Percentiles rank a stretch among this genome's conserved stretches.
Evolutionary conservation across 2,888 invertebrate genomes (phyloP).

Genomic region (Eucriotettix oculatus): DNA sequence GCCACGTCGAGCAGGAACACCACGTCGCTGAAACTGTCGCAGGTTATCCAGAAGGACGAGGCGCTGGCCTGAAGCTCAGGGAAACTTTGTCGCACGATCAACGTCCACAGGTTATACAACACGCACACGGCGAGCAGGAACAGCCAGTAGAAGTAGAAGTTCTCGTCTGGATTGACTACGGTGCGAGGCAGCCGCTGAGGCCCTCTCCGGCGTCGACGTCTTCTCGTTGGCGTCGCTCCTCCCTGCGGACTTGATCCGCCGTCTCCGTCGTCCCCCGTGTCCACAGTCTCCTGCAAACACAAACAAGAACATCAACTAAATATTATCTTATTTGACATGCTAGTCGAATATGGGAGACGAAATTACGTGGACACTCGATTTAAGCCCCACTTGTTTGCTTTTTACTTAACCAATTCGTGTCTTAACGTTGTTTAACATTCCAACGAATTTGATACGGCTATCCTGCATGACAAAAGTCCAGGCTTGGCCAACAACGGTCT

Average conservation of each 20-base stretch:
- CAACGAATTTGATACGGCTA: no score
- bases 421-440: no score
- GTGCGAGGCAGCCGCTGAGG: conserved; percentile 47
- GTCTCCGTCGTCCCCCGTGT: conserved; percentile 24
- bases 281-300: conserved; percentile 28
- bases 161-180: conserved; percentile 89
- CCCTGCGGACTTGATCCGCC: conserved; percentile 21
- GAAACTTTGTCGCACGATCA: conserved; percentile 87
- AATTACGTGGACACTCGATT: no score
- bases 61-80: conserved; percentile 70
- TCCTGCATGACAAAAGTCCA: no score
- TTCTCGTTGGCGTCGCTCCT: conserved; percentile 24
- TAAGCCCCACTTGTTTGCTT: no score
- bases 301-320: neutral
- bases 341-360: no score
- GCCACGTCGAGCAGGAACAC: conserved; percentile 77
- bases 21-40: conserved; percentile 73
- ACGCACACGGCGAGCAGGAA: conserved; percentile 77
- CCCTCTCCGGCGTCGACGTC: conserved; percentile 45
- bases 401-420: no score
- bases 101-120: conserved; percentile 88
- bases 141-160: conserved; percentile 92
- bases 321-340: no score
- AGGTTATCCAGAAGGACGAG: conserved; percentile 59
- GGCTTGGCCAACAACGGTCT: no score